phyloP scores from a whole-genome alignment of 2,797 vertebrate genomes.

The Cynodonichthys magdalenae region DNA sequence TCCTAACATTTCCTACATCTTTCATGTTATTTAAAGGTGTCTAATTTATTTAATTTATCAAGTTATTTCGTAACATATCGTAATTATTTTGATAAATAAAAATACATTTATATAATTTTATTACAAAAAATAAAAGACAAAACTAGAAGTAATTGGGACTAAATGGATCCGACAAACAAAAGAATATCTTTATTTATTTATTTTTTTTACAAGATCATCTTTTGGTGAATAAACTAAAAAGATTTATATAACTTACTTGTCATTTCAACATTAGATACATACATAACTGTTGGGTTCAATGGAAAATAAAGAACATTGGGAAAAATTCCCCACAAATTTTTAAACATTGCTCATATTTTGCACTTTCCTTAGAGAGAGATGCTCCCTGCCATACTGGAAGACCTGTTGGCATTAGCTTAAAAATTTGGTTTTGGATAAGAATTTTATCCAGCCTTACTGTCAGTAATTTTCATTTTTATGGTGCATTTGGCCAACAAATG shows the following conservation, averaged over 20 bases:
- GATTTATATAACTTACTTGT: slow-evolving; percentile 19
- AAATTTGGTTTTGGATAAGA: slow-evolving; percentile 36
- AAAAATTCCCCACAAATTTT: slow-evolving; percentile 18
- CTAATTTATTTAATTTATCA: background rate
- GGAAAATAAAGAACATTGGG: slow-evolving; percentile 24
- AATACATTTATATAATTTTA: background rate
- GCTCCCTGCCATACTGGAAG: slow-evolving; percentile 61
- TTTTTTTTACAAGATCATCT: slow-evolving; percentile 23
- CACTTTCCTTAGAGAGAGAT: slow-evolving; percentile 28
- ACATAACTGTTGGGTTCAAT: slow-evolving; percentile 24
- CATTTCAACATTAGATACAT: slow-evolving; percentile 32
- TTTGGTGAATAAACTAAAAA: slow-evolving; percentile 39
- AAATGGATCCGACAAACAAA: slow-evolving; percentile 24
- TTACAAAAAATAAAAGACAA: slow-evolving; percentile 1
- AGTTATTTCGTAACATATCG: background rate
- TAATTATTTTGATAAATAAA: background rate
- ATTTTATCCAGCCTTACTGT: slow-evolving; percentile 35
- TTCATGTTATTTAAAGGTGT: background rate
- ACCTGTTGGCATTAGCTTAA: slow-evolving; percentile 51
- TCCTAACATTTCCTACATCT: background rate
- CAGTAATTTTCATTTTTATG: slow-evolving; percentile 30
- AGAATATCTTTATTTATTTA: slow-evolving; percentile 31
- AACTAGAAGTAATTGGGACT: slow-evolving; percentile 29
- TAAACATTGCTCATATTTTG: slow-evolving; percentile 31
- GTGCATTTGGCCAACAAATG: background rate